Conservation (phyloP, 2,797 vertebrate genomes). For the Australoheros facetus region DNA sequence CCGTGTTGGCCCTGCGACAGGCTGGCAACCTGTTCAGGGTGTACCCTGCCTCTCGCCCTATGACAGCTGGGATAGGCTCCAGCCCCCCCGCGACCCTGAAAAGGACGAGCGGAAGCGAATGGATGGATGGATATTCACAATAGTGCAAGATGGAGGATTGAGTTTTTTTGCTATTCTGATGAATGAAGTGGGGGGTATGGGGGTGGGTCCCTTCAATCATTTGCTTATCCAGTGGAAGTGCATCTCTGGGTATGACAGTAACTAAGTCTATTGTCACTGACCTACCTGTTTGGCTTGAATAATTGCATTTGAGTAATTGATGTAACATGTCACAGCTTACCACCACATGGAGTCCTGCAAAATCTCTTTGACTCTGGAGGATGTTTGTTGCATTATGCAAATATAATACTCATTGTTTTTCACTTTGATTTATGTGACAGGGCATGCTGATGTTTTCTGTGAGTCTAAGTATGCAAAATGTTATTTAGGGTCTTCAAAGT, state of each 20-base stretch:
- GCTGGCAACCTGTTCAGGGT: no score
- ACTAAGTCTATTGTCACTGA: not conserved
- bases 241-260: not conserved
- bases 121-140: no score
- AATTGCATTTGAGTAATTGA: not conserved
- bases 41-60: no score
- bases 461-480: not conserved
- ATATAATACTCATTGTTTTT: not conserved
- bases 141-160: no score
- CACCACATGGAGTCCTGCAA: not conserved
- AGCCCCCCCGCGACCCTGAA: no score
- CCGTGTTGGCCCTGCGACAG: no score
- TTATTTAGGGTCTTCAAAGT: not conserved
- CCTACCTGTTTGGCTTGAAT: not conserved
- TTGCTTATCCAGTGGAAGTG: not conserved
- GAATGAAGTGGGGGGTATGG: no score
- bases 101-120: no score
- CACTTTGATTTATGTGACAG: not conserved
- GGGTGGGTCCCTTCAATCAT: not conserved
- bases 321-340: not conserved
- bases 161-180: no score
- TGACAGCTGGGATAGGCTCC: no score
- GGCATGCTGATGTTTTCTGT: not conserved
- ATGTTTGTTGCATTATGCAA: not conserved
- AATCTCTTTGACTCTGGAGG: not conserved